Evolutionary conservation across 2,888 invertebrate species (phyloP).

Genomic region (Ichneumoninae sp.): DNA sequence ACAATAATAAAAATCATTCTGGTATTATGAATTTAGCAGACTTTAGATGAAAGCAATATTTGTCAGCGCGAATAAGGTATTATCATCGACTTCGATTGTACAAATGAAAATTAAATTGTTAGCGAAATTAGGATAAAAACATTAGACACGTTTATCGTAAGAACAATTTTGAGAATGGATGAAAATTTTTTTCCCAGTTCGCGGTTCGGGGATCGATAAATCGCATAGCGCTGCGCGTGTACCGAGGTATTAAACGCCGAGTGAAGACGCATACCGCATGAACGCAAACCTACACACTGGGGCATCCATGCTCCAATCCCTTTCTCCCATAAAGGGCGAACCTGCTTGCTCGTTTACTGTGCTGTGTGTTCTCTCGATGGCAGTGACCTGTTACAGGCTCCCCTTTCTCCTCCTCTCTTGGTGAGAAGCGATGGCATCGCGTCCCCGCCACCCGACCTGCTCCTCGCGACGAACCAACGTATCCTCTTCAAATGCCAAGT

Average conservation of each 20-base stretch:
- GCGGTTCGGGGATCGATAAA: conserved; percentile 4
- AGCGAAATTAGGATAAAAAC: background rate
- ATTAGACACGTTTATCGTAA: conserved; percentile 35
- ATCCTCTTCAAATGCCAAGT: conserved; percentile 29
- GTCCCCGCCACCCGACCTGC: conserved; percentile 1
- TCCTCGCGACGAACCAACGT: conserved; percentile 17
- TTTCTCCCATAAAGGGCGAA: conserved; percentile 78
- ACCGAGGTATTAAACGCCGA: background rate
- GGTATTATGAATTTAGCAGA: background rate
- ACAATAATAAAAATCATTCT: background rate
- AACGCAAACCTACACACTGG: conserved; percentile 33
- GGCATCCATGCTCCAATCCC: conserved; percentile 62
- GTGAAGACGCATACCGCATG: conserved; percentile 4
- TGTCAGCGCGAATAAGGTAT: too few relatives aligned
- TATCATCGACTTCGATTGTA: too few relatives aligned
- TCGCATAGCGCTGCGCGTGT: conserved; percentile 19
- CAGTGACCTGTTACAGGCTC: conserved; percentile 76
- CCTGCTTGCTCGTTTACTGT: conserved; percentile 69
- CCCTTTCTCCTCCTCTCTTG: conserved; percentile 62
- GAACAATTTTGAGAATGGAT: conserved; percentile 25
- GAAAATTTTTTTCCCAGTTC: conserved; percentile 24
- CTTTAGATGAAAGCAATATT: background rate
- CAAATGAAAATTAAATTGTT: background rate
- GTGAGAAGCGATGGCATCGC: conserved; percentile 25
- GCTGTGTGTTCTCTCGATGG: conserved; percentile 72